A percentile compares a stretch with the other conserved stretches of the same genome.
These are phyloP conservation scores for Rhingia campestris DNA, from an alignment of 2,888 invertebrate genomes.

Conservation along the genomic window DNA sequence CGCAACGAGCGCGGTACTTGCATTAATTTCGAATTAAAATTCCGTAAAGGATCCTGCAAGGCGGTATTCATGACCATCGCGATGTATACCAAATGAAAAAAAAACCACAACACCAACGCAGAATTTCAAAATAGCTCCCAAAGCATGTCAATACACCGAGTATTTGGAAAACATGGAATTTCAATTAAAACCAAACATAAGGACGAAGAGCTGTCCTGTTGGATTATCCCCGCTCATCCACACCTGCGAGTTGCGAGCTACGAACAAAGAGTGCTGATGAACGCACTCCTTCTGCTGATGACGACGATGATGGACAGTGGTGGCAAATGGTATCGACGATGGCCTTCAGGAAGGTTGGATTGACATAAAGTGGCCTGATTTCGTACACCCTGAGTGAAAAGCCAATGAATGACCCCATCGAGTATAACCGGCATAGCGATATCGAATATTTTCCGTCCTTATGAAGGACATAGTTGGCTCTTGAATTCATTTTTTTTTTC, in stretches of 20 bases:
- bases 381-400: conserved; percentile 27
- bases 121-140: not conserved
- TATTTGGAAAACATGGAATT: conserved; percentile 67
- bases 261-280: conserved; percentile 10
- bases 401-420: conserved; percentile 54
- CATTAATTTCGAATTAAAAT: too few relatives aligned
- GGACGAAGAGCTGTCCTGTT: conserved; percentile 38
- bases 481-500: not conserved
- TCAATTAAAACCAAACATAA: conserved; percentile 61
- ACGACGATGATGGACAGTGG: conserved; percentile 15
- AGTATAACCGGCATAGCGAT: conserved; percentile 28
- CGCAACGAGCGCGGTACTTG: too few relatives aligned
- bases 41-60: too few relatives aligned
- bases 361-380: conserved; percentile 66
- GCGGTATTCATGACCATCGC: too few relatives aligned
- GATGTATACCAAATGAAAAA: too few relatives aligned
- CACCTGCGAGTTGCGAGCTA: conserved; percentile 28
- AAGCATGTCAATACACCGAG: conserved; percentile 17
- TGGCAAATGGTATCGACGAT: conserved; percentile 32
- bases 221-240: conserved; percentile 60
- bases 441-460: conserved; percentile 30
- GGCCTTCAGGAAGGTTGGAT: conserved; percentile 49
- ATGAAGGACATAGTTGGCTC: conserved; percentile 14
- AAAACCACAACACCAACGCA: not conserved
- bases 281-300: not conserved